Conservation (phyloP, 2,888 invertebrate species). For the Acrobasis consociella region DNA sequence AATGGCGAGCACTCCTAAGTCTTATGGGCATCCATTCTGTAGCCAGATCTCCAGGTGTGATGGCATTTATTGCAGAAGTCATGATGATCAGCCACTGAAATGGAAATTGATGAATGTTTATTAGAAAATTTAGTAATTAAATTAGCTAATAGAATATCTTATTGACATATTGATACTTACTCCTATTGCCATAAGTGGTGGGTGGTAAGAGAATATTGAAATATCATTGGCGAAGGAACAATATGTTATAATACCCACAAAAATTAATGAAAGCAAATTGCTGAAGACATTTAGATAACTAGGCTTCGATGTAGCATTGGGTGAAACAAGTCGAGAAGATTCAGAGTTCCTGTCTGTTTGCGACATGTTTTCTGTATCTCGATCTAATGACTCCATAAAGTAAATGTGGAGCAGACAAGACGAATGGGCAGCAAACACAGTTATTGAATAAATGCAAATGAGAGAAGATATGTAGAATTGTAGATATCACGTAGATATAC, state of each 20-base stretch:
- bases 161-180: conserved; percentile 52
- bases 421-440: background rate
- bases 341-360: conserved; percentile 59
- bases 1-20: conserved; percentile 73
- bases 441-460: background rate
- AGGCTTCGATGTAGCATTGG: conserved; percentile 52
- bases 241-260: conserved; percentile 61
- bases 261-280: conserved; percentile 61
- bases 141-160: conserved; percentile 13
- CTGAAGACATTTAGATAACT: conserved; percentile 67
- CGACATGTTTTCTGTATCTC: conserved; percentile 30
- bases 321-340: conserved; percentile 61
- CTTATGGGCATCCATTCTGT: conserved; percentile 81
- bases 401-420: background rate
- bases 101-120: background rate
- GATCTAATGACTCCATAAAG: conserved; percentile 10
- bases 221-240: conserved; percentile 59
- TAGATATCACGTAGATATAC: background rate
- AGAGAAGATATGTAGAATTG: too few relatives aligned
- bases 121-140: background rate
- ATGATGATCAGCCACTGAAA: conserved; percentile 77
- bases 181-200: conserved; percentile 71
- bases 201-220: conserved; percentile 74
- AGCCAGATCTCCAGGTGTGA: conserved; percentile 74
- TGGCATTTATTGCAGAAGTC: conserved; percentile 74